A percentile compares a stretch with the other conserved stretches of the same genome.
Conservation (phyloP, 2,888 invertebrate genomes). For the Parnassius smintheus region DNA sequence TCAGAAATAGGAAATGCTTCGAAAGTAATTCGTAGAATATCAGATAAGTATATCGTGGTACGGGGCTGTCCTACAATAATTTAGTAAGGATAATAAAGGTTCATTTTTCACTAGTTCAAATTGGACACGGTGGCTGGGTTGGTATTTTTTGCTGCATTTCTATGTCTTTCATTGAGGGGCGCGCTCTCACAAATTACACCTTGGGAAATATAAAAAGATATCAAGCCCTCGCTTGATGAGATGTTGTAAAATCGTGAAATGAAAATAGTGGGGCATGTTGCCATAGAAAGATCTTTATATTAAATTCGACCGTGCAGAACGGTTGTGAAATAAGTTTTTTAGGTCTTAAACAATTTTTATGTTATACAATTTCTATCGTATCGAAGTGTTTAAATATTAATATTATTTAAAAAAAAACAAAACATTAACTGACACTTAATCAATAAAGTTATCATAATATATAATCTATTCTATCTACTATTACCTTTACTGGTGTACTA, state of each 20-base stretch:
- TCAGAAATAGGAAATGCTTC: background rate
- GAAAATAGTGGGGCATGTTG: constrained; percentile 8
- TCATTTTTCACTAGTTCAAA: constrained; percentile 72
- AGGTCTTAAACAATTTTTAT: no score
- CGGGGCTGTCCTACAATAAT: constrained; percentile 50
- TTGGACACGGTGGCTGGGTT: constrained; percentile 62
- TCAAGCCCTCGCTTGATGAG: constrained; percentile 33
- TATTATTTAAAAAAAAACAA: no score
- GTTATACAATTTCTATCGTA: no score
- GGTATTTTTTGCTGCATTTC: constrained; percentile 61
- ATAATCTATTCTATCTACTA: no score
- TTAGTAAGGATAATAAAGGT: constrained; percentile 66
- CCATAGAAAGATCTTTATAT: constrained; percentile 3
- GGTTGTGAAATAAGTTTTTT: no score
- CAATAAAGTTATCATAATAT: no score
- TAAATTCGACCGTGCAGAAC: background rate
- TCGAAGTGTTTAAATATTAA: no score
- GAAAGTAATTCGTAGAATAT: background rate
- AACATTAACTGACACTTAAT: no score
- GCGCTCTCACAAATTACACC: constrained; percentile 58
- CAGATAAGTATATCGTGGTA: constrained; percentile 32
- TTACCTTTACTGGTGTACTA: no score
- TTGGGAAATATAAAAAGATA: constrained; percentile 35
- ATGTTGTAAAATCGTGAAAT: constrained; percentile 32
- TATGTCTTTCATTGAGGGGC: constrained; percentile 42